Conservation (phyloP, 2,888 invertebrate genomes). For the Microplitis manilae region DNA sequence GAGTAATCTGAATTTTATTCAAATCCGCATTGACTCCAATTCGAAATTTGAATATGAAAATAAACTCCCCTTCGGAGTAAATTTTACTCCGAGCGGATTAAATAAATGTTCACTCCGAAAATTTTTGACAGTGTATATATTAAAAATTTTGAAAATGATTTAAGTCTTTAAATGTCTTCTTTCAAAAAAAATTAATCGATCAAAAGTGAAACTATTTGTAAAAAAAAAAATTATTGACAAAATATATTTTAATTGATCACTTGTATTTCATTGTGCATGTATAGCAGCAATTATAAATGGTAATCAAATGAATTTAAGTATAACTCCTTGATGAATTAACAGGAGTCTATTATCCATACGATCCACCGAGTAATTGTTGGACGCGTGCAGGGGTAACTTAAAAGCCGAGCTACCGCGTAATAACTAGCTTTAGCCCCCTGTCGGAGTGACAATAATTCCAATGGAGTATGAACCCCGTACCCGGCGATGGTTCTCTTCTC, state of each 20-base stretch:
- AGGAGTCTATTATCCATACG: neutral
- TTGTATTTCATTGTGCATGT: neutral
- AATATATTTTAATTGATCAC: neutral
- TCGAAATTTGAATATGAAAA: too few species aligned
- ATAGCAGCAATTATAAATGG: neutral
- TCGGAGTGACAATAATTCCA: constrained; percentile 35
- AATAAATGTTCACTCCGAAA: too few species aligned
- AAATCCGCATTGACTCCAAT: too few species aligned
- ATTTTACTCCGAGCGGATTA: too few species aligned
- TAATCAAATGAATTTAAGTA: neutral
- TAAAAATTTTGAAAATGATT: too few species aligned
- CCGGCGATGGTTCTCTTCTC: neutral
- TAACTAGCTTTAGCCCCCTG: constrained; percentile 24
- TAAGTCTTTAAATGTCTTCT: too few species aligned
- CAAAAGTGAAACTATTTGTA: neutral
- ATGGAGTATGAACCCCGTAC: constrained; percentile 30
- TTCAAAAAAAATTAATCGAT: too few species aligned
- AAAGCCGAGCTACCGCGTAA: constrained; percentile 15
- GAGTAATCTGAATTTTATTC: too few species aligned
- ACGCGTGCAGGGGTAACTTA: constrained; percentile 3
- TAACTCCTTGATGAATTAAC: neutral
- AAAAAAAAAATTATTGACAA: neutral
- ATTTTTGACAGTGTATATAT: too few species aligned
- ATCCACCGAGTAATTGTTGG: constrained; percentile 4
- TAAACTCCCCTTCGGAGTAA: too few species aligned